Conservation (phyloP, 2,888 invertebrate genomes). For the Aromia moschata region DNA sequence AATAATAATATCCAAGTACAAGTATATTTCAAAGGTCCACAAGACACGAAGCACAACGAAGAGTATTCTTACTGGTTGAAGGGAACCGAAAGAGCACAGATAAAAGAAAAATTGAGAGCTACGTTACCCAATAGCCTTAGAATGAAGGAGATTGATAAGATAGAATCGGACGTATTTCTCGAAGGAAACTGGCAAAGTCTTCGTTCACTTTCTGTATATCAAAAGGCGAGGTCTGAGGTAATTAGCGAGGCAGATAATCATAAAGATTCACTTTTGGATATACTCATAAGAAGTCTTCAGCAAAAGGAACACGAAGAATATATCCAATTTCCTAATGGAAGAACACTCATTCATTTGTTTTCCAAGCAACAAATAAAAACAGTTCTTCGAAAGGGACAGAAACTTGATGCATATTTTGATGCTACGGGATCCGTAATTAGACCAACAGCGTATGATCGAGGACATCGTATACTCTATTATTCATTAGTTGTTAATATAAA, state of each 20-base stretch:
- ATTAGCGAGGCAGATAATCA: background rate
- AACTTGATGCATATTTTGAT: slow-evolving; percentile 4
- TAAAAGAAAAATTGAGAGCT: slow-evolving; percentile 3
- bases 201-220: slow-evolving; percentile 15
- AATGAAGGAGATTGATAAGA: slow-evolving; percentile 1
- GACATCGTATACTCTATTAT: slow-evolving; percentile 1
- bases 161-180: background rate
- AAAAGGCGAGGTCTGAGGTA: slow-evolving; percentile 9
- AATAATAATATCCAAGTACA: background rate
- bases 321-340: slow-evolving; percentile 15
- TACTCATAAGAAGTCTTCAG: background rate
- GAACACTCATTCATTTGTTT: slow-evolving; percentile 11
- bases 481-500: slow-evolving; percentile 6
- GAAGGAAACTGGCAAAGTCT: slow-evolving; percentile 19
- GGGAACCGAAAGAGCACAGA: background rate
- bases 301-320: background rate
- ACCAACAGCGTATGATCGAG: slow-evolving; percentile 1
- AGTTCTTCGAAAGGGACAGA: slow-evolving; percentile 1
- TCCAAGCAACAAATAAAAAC: slow-evolving; percentile 4
- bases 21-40: slow-evolving; percentile 5
- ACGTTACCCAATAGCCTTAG: slow-evolving; percentile 8
- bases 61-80: slow-evolving; percentile 15
- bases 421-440: slow-evolving; percentile 6
- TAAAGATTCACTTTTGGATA: slow-evolving; percentile 5
- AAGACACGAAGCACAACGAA: slow-evolving; percentile 1